phyloP scores from a whole-genome alignment of 2,888 invertebrate genomes.

The Odontothrips loti region DNA sequence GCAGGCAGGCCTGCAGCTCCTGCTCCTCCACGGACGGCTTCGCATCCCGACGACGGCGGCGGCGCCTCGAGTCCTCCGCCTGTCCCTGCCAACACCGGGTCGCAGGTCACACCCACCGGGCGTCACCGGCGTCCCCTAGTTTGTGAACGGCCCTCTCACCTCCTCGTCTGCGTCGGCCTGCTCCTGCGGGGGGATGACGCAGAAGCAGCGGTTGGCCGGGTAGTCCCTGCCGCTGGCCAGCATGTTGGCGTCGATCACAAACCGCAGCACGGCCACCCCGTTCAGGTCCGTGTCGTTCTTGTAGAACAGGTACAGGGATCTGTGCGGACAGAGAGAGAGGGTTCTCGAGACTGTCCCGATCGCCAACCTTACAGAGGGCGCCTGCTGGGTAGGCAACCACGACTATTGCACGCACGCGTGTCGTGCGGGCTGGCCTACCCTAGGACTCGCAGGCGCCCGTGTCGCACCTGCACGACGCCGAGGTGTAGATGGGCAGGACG shows the following conservation, averaged over 20 bases:
- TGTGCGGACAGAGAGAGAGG: too few relatives aligned
- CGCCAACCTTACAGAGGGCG: too few relatives aligned
- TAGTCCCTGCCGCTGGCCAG: constrained; percentile 24
- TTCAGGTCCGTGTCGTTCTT: constrained; percentile 7
- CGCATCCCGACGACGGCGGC: background rate
- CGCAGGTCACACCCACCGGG: too few relatives aligned
- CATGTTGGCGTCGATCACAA: constrained; percentile 1
- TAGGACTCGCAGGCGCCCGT: too few relatives aligned
- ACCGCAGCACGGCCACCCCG: constrained; percentile 30
- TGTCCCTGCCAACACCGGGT: background rate
- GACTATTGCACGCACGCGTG: too few relatives aligned
- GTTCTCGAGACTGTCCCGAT: too few relatives aligned
- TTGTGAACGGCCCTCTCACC: background rate
- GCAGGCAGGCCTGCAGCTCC: constrained; percentile 2
- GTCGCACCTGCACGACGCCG: constrained; percentile 32
- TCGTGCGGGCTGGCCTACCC: too few relatives aligned
- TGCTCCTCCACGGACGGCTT: background rate
- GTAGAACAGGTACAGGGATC: constrained; percentile 32
- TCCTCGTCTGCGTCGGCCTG: background rate
- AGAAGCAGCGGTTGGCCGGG: constrained; percentile 32
- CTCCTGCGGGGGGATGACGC: constrained; percentile 14
- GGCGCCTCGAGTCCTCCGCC: background rate
- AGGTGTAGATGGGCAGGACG: constrained; percentile 28
- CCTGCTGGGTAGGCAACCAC: too few relatives aligned
- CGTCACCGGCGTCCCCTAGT: too few relatives aligned